Percentiles rank a stretch among this genome's conserved stretches.
Conservation (phyloP, 2,888 invertebrate genomes). For the Gymnosoma rotundatum region DNA sequence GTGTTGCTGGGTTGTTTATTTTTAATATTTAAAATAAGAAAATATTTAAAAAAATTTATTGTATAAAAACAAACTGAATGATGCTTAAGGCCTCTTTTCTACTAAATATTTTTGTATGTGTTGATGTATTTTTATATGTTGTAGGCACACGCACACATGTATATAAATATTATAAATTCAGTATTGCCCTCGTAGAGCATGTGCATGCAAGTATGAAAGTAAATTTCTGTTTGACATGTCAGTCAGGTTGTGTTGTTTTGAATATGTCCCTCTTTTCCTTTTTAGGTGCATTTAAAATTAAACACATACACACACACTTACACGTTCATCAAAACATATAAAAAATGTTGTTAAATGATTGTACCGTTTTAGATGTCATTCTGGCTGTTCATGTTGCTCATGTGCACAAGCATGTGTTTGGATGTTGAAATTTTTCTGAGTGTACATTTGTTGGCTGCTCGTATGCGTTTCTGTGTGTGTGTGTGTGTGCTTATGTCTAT, state of each 20-base stretch:
- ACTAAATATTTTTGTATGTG: no score
- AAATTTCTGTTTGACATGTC: constrained; percentile 30
- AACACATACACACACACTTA: not conserved
- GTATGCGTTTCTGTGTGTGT: not conserved
- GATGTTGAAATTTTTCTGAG: constrained; percentile 14
- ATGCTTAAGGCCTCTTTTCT: constrained; percentile 1
- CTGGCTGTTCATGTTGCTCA: constrained; percentile 45
- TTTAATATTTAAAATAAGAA: not conserved
- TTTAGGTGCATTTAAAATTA: constrained; percentile 15
- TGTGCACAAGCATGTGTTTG: not conserved
- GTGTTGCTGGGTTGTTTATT: not conserved
- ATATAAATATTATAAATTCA: not conserved
- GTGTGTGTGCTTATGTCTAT: constrained; percentile 20
- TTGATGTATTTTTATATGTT: no score
- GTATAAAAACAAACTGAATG: constrained; percentile 1
- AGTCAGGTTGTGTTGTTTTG: constrained; percentile 30
- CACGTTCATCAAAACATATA: not conserved
- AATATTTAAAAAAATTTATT: not conserved
- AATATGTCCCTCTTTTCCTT: constrained; percentile 35
- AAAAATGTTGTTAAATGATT: constrained; percentile 50
- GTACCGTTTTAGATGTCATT: constrained; percentile 37
- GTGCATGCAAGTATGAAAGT: not conserved
- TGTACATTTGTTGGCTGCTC: constrained; percentile 13
- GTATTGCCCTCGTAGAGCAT: not conserved
- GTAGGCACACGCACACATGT: not conserved